Base-by-base conservation (phyloP, 2,113 vertebrate genomes). In the Tetraodon nigroviridis region DNA sequence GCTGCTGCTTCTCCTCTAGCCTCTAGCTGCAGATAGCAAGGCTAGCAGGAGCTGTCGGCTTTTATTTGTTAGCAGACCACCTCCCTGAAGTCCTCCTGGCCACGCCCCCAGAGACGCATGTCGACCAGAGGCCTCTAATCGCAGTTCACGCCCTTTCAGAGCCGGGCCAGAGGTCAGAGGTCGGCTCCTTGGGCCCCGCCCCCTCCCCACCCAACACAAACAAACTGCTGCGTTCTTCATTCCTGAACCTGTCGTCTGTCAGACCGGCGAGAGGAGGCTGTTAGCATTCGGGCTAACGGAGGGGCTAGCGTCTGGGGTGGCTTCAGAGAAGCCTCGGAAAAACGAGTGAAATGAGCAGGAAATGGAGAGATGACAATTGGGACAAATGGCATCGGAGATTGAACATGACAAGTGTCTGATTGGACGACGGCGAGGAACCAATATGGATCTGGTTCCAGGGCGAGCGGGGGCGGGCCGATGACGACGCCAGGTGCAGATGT, bases 371-470 rank as follows among this genome's bases (percentile, higher is more conserved):
- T 78, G 64, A 73, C 78, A 75, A 91, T 86, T 82, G 88, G 86
- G 83, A 89, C 78, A 86, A 89, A 91, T 89, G 48, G 58, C 70
- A 55, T 75, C 21, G 37, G 45, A 86, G 86, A 89, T 86, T 80
- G 84, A 88, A 89, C 84, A 89, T 76, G 84, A 88, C 87, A 86
- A 75, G 74, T 44, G 75, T 87, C 85, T 89, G 86, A 89, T 88
- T 91, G 83, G 88, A 53, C 19, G 46, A 18, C 44, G 17, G 58
- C 76, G 81, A 76, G 81, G 70, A 85, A 84, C 73, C 51, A 84
- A 83, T 79, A 66, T 66, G 69, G 58, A 62, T 71, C 58, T 60
- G 12, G 56, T 83, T 76, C 79, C 20, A 50, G 60, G 56, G 21
- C n/a, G 58, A 14, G 69, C 3, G 56, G 24, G 21, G 58, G 18